phyloP scores from a whole-genome alignment of 2,113 vertebrate genomes.

The Tursiops truncatus region DNA sequence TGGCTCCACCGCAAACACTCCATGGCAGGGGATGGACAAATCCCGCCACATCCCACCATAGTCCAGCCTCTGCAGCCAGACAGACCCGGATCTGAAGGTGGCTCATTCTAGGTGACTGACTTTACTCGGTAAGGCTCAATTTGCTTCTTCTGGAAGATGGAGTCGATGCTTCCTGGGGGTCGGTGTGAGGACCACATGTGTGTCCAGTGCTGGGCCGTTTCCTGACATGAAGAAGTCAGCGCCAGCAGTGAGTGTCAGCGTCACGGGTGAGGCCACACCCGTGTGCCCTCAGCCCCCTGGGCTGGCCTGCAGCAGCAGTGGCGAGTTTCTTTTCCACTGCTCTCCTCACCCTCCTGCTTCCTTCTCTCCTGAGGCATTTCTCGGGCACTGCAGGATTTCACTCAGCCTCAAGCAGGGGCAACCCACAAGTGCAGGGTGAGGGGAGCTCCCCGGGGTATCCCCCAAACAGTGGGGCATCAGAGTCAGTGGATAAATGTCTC shows the following conservation, averaged over 20 bases:
- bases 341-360: neutral
- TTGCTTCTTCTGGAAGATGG: neutral
- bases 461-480: too few species aligned
- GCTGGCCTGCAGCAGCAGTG: neutral
- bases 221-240: neutral
- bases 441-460: fast-evolving
- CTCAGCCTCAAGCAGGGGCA: neutral
- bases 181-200: neutral
- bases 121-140: neutral
- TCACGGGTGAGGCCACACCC: too few species aligned
- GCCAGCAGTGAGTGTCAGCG: neutral
- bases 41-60: neutral
- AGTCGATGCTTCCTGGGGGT: neutral
- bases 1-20: neutral
- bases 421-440: neutral
- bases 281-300: fast-evolving
- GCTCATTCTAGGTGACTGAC: neutral
- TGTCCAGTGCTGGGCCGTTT: neutral
- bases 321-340: too few species aligned
- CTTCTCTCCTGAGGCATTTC: neutral
- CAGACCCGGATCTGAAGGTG: neutral
- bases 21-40: neutral
- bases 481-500: neutral
- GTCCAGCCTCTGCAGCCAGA: neutral
- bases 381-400: neutral